Base-by-base conservation (phyloP, 2,888 invertebrate species). In the Eilema caniola region DNA sequence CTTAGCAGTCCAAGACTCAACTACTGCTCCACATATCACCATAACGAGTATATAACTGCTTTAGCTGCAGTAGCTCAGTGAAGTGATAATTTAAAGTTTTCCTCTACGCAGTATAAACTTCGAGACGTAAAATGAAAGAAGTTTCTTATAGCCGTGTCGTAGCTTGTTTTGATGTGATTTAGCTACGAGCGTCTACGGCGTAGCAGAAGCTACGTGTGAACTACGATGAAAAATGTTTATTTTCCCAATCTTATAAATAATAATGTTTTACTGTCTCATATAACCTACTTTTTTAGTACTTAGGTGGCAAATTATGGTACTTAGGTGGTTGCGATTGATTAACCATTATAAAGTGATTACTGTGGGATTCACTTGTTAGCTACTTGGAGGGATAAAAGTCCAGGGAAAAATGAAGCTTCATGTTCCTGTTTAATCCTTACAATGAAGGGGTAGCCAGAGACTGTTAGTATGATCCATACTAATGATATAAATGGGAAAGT, bases 41-140 rank as follows among this genome's bases (percentile, higher is more conserved):
- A 28, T 8, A 59, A 59, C 16, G 10, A 5, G 14, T 59, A 25
- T 5, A 20, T 59, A 59, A 59, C 59, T 24, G 28, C 20, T 25
- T 8, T 28, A 7, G 20, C 23, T 61, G 7, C 31, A 28, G n/a
- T 61, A 61, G 14, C 23, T 47, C 23, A 47, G 20, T 57, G 12
- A 25, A 59, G n/a, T 41, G 33, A 53, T 24, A 20, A 31, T 66
- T 62, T 28, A 59, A 66, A 70, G 66, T 66, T 57, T 47, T n/a
- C 41, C 68, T 65, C 66, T 24, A 66, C 12, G 20, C 25, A 66
- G 23, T 71, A 66, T 71, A 72, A 75, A 78, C 75, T 75, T 57
- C 61, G 61, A 73, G 72, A 73, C 69, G 69, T 78, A 75, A 85
- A 84, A 85, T 84, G 81, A 84, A 85, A 80, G 81, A 86, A 87